phyloP scores from a whole-genome alignment of 2,888 invertebrate species.

The Catocala fraxini region DNA sequence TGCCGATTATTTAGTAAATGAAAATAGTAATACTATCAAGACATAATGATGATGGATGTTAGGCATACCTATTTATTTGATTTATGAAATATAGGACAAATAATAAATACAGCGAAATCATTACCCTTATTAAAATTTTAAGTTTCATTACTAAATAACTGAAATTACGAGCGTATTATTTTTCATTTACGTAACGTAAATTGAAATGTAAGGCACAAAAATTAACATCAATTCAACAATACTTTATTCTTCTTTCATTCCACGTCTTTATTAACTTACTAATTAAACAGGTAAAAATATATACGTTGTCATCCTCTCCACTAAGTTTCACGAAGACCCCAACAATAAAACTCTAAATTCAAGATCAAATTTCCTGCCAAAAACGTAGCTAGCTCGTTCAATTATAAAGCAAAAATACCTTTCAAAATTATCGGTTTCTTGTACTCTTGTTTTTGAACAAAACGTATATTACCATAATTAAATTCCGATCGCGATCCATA shows the following conservation, averaged over 20 bases:
- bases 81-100: too few species aligned
- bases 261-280: neutral
- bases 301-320: neutral
- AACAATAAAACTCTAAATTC: neutral
- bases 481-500: neutral
- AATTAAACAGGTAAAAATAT: neutral
- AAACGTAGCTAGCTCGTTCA: neutral
- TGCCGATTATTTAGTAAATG: too few species aligned
- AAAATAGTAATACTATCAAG: too few species aligned
- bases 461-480: conserved; percentile 5
- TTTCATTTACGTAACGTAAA: too few species aligned
- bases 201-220: too few species aligned
- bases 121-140: too few species aligned
- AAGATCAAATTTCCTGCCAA: neutral
- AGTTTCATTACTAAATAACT: too few species aligned
- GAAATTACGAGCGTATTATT: too few species aligned
- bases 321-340: neutral
- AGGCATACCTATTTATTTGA: too few species aligned
- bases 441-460: neutral
- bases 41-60: too few species aligned
- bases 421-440: conserved; percentile 4
- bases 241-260: neutral
- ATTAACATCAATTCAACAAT: too few species aligned
- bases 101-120: too few species aligned
- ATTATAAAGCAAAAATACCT: conserved; percentile 2